Conservation (phyloP, 2,113 vertebrate species). For the cattle (Bos taurus) region DNA sequence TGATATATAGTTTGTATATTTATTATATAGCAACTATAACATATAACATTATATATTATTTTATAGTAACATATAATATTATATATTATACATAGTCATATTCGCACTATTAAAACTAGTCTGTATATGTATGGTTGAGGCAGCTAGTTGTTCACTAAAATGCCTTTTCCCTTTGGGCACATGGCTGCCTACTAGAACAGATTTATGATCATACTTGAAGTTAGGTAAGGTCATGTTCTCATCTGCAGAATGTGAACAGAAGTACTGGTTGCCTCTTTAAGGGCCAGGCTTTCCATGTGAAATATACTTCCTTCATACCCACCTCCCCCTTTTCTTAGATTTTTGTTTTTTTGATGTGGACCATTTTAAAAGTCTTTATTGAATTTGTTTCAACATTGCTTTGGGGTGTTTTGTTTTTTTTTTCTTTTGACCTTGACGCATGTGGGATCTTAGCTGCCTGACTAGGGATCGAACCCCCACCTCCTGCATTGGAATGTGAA, state of each 20-base stretch:
- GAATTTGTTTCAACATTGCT: neutral
- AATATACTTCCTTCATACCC: neutral
- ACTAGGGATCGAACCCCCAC: neutral
- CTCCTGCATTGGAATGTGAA: neutral
- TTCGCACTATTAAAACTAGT: neutral
- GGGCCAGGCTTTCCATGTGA: neutral
- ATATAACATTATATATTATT: neutral
- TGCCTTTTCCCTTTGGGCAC: neutral
- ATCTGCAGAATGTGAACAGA: neutral
- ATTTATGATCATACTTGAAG: neutral
- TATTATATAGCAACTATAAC: neutral
- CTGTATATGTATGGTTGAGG: neutral
- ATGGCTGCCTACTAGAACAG: neutral
- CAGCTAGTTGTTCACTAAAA: neutral
- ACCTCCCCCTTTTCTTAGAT: neutral
- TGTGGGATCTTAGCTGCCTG: neutral
- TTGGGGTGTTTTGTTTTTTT: neutral
- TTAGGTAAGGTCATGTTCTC: neutral
- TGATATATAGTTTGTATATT: neutral
- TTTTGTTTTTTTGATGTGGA: neutral
- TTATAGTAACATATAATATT: neutral
- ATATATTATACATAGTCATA: neutral
- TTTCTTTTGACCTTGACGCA: neutral
- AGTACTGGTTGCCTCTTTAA: neutral
- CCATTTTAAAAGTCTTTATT: neutral